Evolutionary conservation across 2,797 vertebrate species (phyloP), one percentile per base, ranked within the genome.

Genomic region (Xenopus petersii): DNA sequence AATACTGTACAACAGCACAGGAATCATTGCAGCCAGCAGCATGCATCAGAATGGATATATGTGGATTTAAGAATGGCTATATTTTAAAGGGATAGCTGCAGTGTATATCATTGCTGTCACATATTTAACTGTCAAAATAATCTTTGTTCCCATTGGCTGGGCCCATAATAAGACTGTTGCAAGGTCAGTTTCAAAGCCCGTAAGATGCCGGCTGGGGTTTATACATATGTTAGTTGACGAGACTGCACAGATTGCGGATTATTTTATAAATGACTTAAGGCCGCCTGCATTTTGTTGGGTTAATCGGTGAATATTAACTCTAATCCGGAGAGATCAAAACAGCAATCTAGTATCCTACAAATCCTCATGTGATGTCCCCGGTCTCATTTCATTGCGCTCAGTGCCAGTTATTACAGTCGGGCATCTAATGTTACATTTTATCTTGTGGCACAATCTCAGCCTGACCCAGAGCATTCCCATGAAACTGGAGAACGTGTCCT

Each of bases 221-320:
- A 30, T 73, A 71, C 71, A 64, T 78, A 78, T 78, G 76, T 69
- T 65, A 54, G 10, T 10, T 49, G 54, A 60, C 46, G 59, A 33
- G 64, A 55, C 15, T 26, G 30, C 13, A 55, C 75, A 73, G 71
- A 73, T 73, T 70, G 75, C 10, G 47, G 65, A 51, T 70, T 64
- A 78, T 78, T 59, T 70, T 69, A 42, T 73, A 78, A 78, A 73
- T 78, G 10, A 70, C 71, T 64, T 78, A 70, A 78, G 71, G 76
- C 76, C 59, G 71, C 15, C 71, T 54, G 61, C 51, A 60, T 73
- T 69, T 36, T 70, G 51, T 46, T 69, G 46, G 60, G 71, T 69
- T 69, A 73, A 78, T 73, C 71, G 13, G 60, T 3, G 54, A 70
- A 78, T 65, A 70, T 73, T 62, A 68, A 51, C 49, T 70, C 65